phyloP scores from a whole-genome alignment of 2,888 invertebrate genomes.

The Prosapia bicincta region DNA sequence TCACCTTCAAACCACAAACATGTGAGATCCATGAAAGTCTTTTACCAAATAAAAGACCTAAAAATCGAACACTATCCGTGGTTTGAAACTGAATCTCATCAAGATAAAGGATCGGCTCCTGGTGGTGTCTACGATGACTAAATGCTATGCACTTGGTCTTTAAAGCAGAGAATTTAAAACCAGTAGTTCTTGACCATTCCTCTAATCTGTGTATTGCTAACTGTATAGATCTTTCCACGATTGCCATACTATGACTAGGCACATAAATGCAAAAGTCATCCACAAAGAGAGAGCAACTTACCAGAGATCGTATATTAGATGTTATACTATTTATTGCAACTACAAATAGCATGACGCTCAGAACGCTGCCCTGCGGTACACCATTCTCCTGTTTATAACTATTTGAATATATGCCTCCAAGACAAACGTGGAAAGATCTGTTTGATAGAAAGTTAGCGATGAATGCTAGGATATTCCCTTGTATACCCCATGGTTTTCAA shows the following conservation, averaged over 20 bases:
- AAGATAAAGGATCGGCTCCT: no score
- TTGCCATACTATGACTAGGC: neutral
- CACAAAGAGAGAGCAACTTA: neutral
- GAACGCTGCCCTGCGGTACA: neutral
- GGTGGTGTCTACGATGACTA: no score
- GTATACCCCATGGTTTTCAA: neutral
- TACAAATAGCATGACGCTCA: neutral
- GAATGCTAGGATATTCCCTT: neutral
- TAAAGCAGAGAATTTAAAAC: neutral
- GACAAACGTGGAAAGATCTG: neutral
- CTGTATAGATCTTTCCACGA: neutral
- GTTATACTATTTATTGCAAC: neutral
- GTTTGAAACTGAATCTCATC: no score
- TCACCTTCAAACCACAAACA: no score
- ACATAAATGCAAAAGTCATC: neutral
- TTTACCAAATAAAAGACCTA: no score
- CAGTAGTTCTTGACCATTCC: neutral
- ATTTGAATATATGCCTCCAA: neutral
- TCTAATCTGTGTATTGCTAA: neutral
- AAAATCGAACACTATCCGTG: no score
- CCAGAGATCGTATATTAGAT: neutral
- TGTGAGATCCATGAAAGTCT: no score
- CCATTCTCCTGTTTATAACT: neutral
- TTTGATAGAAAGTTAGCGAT: neutral
- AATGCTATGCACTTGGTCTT: no score